These are phyloP conservation scores for Pogonomyrmex californicus DNA, from an alignment of 1,140 invertebrate genomes.

Conservation along the genomic window DNA sequence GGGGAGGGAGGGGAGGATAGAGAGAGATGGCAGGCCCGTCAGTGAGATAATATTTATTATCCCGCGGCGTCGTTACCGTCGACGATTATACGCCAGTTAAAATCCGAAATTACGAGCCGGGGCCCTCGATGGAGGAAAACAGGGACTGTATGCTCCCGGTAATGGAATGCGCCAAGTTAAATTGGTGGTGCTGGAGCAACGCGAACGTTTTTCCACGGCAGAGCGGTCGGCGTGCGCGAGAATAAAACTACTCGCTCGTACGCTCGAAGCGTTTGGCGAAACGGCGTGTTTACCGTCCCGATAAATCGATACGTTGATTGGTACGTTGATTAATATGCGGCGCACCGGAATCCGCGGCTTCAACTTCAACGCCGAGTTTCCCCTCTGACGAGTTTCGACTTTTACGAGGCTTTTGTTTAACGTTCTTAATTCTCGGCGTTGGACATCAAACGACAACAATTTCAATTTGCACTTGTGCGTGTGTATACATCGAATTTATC, in stretches of 20 bases:
- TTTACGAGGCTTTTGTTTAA: background rate
- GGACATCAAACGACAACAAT: background rate
- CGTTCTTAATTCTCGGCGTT: background rate
- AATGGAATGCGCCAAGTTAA: constrained; percentile 52
- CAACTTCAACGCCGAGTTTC: constrained; percentile 17
- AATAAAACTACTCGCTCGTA: constrained; percentile 46
- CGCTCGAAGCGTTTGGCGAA: constrained; percentile 27
- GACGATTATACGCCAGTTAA: constrained; percentile 61
- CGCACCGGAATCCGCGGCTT: constrained; percentile 5
- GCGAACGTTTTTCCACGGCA: constrained; percentile 33
- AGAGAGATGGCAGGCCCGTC: background rate
- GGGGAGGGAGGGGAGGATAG: background rate
- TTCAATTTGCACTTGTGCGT: background rate
- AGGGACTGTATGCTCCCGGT: constrained; percentile 37
- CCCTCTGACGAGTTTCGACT: constrained; percentile 7
- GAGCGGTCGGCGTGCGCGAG: background rate
- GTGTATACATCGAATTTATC: background rate
- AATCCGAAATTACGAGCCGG: constrained; percentile 49
- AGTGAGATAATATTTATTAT: constrained; percentile 65
- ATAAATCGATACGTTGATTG: constrained; percentile 46
- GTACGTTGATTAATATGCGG: constrained; percentile 44
- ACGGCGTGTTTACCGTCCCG: constrained; percentile 19
- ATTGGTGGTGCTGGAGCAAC: constrained; percentile 40
- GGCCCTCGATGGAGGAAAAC: constrained; percentile 44
- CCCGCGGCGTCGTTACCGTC: constrained; percentile 47